phyloP scores from a whole-genome alignment of 2,888 invertebrate species.

The Cryptocheilus praepositus region DNA sequence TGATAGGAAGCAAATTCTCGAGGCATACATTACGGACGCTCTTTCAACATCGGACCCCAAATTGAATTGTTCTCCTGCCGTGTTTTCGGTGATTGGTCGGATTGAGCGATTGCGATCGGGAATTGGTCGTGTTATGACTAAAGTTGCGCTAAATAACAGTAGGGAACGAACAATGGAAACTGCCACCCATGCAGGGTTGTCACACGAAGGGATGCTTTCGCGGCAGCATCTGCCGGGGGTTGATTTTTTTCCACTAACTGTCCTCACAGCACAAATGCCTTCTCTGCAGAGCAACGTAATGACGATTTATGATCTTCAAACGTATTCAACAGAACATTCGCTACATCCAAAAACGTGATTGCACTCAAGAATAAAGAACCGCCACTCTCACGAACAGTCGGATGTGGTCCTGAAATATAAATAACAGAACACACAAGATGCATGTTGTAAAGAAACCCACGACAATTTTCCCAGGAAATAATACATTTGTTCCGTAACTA shows the following conservation, averaged over 20 bases:
- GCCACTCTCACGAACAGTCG: too few relatives aligned
- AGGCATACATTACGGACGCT: too few relatives aligned
- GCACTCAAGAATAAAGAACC: too few relatives aligned
- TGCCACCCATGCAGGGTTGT: neutral
- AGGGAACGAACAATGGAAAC: constrained; percentile 10
- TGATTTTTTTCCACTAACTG: constrained; percentile 4
- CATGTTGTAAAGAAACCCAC: too few relatives aligned
- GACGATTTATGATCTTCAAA: neutral
- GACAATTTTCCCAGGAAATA: too few relatives aligned
- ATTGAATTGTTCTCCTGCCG: neutral
- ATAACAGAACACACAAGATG: too few relatives aligned
- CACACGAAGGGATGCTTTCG: constrained; percentile 15
- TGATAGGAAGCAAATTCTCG: too few relatives aligned
- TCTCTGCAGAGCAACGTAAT: neutral
- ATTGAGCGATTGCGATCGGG: constrained; percentile 54
- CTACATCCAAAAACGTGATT: too few relatives aligned
- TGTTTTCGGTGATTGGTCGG: constrained; percentile 12
- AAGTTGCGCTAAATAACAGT: constrained; percentile 19
- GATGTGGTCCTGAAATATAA: too few relatives aligned
- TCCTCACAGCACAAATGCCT: neutral
- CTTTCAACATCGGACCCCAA: neutral
- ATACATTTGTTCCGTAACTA: too few relatives aligned
- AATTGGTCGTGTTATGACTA: too few relatives aligned
- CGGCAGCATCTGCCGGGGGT: constrained; percentile 46
- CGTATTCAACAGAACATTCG: too few relatives aligned